phyloP scores from a whole-genome alignment of 2,113 vertebrate genomes.

The Columbina picui region DNA sequence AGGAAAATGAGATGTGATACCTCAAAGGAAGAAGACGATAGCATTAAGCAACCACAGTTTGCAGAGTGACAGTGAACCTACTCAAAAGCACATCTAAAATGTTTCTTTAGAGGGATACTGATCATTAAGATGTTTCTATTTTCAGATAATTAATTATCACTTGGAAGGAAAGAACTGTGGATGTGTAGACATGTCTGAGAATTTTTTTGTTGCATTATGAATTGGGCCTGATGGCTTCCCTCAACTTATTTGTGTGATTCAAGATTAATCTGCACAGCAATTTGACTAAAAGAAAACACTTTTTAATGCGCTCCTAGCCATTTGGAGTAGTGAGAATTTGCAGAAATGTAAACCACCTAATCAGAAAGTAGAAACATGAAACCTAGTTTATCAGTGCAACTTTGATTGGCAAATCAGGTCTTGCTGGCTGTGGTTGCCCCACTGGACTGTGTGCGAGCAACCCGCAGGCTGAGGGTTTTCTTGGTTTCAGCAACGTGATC shows the following conservation, averaged over 20 bases:
- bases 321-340: not conserved
- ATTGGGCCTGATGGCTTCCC: not conserved
- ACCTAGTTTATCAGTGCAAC: not conserved
- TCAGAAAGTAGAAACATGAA: not conserved
- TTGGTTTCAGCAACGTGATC: not conserved
- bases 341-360: not conserved
- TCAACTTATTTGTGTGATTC: not conserved
- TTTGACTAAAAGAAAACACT: not conserved
- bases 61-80: not conserved
- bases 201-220: fast-evolving
- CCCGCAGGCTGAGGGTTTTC: fast-evolving
- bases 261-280: fast-evolving
- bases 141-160: not conserved
- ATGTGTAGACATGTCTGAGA: not conserved
- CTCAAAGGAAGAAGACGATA: not conserved
- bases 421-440: fast-evolving
- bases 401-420: not conserved
- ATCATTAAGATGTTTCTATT: not conserved
- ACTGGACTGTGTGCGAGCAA: fast-evolving
- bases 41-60: not conserved
- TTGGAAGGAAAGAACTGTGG: not conserved
- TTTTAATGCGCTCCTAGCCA: not conserved
- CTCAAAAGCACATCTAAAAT: not conserved
- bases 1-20: not conserved
- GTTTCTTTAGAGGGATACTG: not conserved